These are phyloP conservation scores for Nebria salina DNA, from an alignment of 2,888 invertebrate genomes.

Conservation along the genomic window DNA sequence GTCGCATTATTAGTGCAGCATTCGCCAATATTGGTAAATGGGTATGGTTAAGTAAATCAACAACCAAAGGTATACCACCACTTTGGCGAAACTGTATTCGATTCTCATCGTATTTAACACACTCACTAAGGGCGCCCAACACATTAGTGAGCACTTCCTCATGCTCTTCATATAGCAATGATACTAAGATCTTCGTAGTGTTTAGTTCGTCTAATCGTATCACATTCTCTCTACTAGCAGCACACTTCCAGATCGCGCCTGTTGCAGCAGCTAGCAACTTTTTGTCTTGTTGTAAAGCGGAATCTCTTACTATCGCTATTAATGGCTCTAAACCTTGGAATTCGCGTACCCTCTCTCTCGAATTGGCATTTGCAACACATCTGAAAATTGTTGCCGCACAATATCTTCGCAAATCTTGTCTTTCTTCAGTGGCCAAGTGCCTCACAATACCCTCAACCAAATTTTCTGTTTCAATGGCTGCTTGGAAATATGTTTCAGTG, in stretches of 20 bases:
- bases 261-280: constrained; percentile 85
- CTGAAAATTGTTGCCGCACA: constrained; percentile 92
- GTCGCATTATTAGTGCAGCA: constrained; percentile 83
- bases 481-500: constrained; percentile 70
- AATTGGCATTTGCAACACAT: constrained; percentile 80
- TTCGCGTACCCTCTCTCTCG: constrained; percentile 84
- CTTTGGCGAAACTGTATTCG: constrained; percentile 74
- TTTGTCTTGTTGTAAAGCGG: constrained; percentile 75
- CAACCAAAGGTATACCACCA: constrained; percentile 82
- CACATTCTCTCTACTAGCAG: constrained; percentile 84
- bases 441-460: constrained; percentile 88
- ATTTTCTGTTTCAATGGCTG: constrained; percentile 87
- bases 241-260: constrained; percentile 95
- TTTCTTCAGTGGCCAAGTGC: constrained; percentile 70
- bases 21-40: constrained; percentile 87
- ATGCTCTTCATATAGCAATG: constrained; percentile 81
- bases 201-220: constrained; percentile 73
- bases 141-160: constrained; percentile 89
- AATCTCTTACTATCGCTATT: constrained; percentile 77
- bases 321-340: constrained; percentile 90
- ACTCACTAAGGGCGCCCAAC: constrained; percentile 89
- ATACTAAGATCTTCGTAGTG: constrained; percentile 74
- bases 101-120: constrained; percentile 83
- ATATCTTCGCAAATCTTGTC: constrained; percentile 69
- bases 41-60: constrained; percentile 85